phyloP scores from a whole-genome alignment of 2,113 vertebrate species.

The Prunella fulvescens region DNA sequence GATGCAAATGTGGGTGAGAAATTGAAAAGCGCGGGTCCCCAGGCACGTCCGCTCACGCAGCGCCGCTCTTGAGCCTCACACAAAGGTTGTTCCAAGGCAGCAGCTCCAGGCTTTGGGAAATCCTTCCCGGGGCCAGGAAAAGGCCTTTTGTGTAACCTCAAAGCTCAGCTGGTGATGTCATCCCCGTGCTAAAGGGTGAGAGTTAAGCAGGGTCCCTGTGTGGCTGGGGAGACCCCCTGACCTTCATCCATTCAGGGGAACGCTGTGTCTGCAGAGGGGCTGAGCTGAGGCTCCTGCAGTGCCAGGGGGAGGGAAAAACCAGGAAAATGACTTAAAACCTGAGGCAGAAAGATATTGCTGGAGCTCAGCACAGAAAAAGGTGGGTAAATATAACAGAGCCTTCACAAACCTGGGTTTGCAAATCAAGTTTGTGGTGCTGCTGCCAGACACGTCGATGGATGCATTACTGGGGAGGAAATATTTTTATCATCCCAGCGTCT shows the following conservation, averaged over 20 bases:
- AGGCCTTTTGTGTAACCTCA: conserved; percentile 45
- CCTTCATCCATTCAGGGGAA: neutral
- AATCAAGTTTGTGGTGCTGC: neutral
- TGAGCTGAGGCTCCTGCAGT: neutral
- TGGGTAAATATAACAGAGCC: neutral
- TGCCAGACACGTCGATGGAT: fast-evolving
- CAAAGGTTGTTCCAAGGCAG: conserved; percentile 39
- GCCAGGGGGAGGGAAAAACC: neutral
- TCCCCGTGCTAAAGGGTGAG: neutral
- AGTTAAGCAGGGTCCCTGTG: conserved; percentile 25
- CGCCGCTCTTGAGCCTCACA: neutral
- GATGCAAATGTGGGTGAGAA: conserved; percentile 60
- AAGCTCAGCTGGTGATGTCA: conserved; percentile 52
- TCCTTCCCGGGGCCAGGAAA: conserved; percentile 33
- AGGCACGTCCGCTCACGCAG: neutral
- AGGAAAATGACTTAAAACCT: neutral
- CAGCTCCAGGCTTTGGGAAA: conserved; percentile 9
- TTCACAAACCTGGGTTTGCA: neutral
- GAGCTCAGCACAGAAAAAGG: neutral
- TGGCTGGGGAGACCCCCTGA: neutral
- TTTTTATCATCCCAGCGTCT: neutral
- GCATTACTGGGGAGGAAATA: neutral
- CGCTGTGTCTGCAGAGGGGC: neutral
- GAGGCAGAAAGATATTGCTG: neutral
- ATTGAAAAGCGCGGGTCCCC: conserved; percentile 34